Evolutionary conservation across 2,797 vertebrate species (phyloP), one percentile per base, ranked within the genome.

Genomic region (Neomorphus geoffroyi): DNA sequence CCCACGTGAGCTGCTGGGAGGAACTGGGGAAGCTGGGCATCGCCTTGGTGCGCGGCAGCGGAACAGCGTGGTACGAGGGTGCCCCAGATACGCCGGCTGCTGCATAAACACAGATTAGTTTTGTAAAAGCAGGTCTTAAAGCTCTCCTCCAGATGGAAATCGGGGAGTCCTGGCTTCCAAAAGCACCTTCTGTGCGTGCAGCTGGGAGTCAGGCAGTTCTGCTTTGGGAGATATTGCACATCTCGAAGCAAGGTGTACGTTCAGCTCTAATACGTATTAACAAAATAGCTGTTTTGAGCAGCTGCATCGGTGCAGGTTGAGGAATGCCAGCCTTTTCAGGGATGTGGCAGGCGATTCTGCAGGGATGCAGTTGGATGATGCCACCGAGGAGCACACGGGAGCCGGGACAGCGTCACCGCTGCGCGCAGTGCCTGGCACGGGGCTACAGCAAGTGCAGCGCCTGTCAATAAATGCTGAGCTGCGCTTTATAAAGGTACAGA

Each of bases 281-380:
- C 30, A 61, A 7, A 24, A 33, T n/a, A 8, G 18, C 22, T n/a
- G 6, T 43, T 10, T 10, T 2, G 11, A 18, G 27, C 24, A 15
- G 16, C 1, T 14, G 65, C 2, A 3, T 6, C 51, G 60, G 30
- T 26, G 10, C 14, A 2, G 18, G 9, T 3, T 1, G 7, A 30
- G 67, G 37, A 19, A 10, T 1, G 65, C 18, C 48, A 7, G 56
- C 73, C 0, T 43, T 60, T 58, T 37, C 5, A 9, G 62, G 41
- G 50, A 9, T 15, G 41, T 6, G 13, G 45, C 45, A 54, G 48
- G 46, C 12, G 6, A 5, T 18, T 8, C 35, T 18, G 19, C 15
- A 18, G 27, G 53, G 43, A 24, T 6, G 1, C 45, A 46, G 17
- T 21, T 4, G 19, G 45, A 11, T 45, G 22, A 45, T 21, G 45